Base-by-base conservation (phyloP, 2,888 invertebrate species). In the Pachymerium ferrugineum region DNA sequence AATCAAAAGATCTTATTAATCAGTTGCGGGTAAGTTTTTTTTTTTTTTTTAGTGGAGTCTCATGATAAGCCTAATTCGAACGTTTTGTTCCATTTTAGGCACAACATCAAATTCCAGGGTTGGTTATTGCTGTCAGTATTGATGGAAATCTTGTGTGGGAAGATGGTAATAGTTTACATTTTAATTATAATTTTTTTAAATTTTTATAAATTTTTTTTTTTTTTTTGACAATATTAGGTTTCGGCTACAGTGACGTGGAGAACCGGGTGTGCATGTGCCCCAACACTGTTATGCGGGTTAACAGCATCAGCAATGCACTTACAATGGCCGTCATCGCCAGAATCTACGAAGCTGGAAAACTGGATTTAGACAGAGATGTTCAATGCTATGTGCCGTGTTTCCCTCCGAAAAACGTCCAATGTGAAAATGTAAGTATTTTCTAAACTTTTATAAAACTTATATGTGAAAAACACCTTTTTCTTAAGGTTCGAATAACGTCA, bases 221-320 rank as follows among this genome's bases (percentile, higher is more conserved):
- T 22, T 62, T 62, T 6, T n/a, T 22, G 47, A 3, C 22, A 10
- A 4, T 16, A 25, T 42, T 73, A 83, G 86, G 85, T 78, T 81
- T 86, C 75, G 87, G 87, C 0, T 85, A 81, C 78, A 80, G 86
- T 30, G 86, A 87, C 78, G 78, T 88, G 1, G 87, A 88, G 79
- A 86, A 86, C 76, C 76, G 81, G 54, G 79, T 84, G 3, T 80
- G 79, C 1, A 85, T 85, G 78, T 78, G 79, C 8, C 78, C 83
- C 12, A 79, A 83, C 10, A 83, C 85, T 16, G 84, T 86, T 0
- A 84, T 87, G 83, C 80, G 87, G 33, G 87, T 88, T 74, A 87
- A 87, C 47, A 86, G 86, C 77, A 86, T 88, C 76, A 86, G 86
- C 78, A 88, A 87, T 78, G 79, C 85, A 14, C 81, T 88, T 74